These are phyloP conservation scores for Drosophila paramelanica DNA, from an alignment of 2,888 invertebrate species.

Conservation along the genomic window DNA sequence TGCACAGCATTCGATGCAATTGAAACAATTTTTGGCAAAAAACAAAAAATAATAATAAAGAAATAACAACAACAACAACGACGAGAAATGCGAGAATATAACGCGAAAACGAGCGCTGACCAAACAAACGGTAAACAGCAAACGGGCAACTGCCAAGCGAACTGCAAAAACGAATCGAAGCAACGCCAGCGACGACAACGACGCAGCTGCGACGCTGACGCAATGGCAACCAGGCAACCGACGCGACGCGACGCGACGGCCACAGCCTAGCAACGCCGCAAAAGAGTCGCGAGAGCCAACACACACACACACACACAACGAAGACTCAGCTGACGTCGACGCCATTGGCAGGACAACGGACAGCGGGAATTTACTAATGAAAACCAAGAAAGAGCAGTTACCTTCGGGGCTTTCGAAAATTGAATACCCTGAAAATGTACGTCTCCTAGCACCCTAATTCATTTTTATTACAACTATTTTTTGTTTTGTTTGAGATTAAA, in stretches of 20 bases:
- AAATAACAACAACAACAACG: constrained; percentile 3
- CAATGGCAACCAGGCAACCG: constrained; percentile 50
- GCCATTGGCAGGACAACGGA: constrained; percentile 65
- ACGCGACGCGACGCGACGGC: constrained; percentile 51
- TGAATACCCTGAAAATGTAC: constrained; percentile 18
- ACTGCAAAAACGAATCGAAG: constrained; percentile 65
- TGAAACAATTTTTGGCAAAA: constrained; percentile 23
- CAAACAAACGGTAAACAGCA: constrained; percentile 73
- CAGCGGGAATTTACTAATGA: constrained; percentile 34
- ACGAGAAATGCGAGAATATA: constrained; percentile 36
- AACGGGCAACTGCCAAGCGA: constrained; percentile 73
- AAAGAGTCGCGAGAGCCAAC: constrained; percentile 53
- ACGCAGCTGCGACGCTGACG: constrained; percentile 54
- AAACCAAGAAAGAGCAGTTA: constrained; percentile 2
- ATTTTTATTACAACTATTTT: background rate
- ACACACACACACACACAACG: constrained; percentile 20
- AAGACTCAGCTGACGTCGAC: constrained; percentile 12
- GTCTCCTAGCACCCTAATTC: background rate
- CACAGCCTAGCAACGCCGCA: constrained; percentile 47
- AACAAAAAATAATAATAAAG: constrained; percentile 5
- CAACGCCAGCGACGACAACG: constrained; percentile 33
- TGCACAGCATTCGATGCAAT: constrained; percentile 36
- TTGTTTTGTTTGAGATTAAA: too few species aligned
- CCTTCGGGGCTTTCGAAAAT: background rate
- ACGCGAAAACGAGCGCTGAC: constrained; percentile 51